Conservation (phyloP, 2,113 vertebrate genomes). For the Ictalurus furcatus region DNA sequence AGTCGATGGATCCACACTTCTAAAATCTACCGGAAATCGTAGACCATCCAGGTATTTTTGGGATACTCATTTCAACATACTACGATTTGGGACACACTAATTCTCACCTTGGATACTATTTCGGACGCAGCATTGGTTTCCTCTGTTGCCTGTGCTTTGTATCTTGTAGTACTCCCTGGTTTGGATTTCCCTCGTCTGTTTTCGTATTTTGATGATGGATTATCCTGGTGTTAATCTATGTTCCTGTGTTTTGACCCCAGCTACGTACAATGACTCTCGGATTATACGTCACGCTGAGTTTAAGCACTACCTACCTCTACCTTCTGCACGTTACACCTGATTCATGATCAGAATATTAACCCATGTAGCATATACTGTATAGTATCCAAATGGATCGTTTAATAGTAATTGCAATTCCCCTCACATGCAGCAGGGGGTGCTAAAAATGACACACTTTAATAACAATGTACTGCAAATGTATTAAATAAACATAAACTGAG, state of each 20-base stretch:
- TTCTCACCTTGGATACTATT: too few species aligned
- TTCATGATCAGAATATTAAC: too few species aligned
- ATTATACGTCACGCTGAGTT: not conserved
- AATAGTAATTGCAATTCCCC: not conserved
- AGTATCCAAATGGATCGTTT: not conserved
- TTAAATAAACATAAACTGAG: slow-evolving; percentile 24
- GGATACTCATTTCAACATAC: too few species aligned
- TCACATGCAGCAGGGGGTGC: not conserved
- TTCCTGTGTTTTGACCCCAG: not conserved
- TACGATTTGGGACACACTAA: too few species aligned
- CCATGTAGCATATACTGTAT: not conserved
- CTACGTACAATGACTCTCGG: not conserved
- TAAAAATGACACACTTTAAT: not conserved
- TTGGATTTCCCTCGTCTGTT: not conserved
- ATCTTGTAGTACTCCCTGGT: not conserved
- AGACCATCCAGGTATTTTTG: too few species aligned
- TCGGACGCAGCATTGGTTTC: too few species aligned
- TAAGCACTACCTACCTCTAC: not conserved
- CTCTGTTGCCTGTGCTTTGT: not conserved
- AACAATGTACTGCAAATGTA: not conserved
- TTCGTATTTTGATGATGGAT: not conserved
- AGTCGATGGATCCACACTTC: too few species aligned
- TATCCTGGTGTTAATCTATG: not conserved
- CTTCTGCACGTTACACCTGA: not conserved
- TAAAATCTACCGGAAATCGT: too few species aligned